phyloP scores from a whole-genome alignment of 37 sponge, comb jelly and placozoan species.

The Corticium candelabrum region DNA sequence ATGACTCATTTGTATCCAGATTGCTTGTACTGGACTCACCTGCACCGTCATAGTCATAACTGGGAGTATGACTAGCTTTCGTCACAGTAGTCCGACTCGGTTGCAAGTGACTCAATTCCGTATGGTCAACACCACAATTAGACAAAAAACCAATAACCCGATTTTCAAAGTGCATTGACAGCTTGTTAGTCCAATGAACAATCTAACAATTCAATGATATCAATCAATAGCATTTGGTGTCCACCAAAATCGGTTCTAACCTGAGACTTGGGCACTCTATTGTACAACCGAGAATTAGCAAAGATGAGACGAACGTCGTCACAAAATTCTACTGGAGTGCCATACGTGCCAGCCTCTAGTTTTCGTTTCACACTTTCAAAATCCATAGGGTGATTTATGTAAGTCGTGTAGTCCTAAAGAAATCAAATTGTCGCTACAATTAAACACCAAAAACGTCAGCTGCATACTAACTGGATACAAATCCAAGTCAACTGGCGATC shows the following conservation, averaged over 20 bases:
- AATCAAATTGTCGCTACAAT: not conserved
- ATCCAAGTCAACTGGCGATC: not conserved
- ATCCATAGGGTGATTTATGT: not conserved
- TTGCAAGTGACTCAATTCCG: too few species aligned
- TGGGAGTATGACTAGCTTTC: too few species aligned
- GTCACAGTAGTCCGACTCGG: too few species aligned
- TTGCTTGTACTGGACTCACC: too few species aligned
- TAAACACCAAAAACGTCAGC: not conserved
- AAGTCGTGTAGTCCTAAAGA: not conserved
- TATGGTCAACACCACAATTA: too few species aligned
- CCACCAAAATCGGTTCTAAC: not conserved
- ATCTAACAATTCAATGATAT: too few species aligned
- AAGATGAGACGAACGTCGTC: not conserved
- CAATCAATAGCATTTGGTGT: not conserved
- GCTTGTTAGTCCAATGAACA: not conserved
- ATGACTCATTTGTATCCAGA: too few species aligned
- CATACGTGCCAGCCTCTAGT: not conserved
- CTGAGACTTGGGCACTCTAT: not conserved
- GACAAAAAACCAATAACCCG: not conserved
- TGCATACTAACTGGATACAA: not conserved
- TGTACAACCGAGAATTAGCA: not conserved
- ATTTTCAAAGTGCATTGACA: not conserved
- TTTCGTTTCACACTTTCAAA: not conserved
- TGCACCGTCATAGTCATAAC: too few species aligned
- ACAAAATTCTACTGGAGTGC: not conserved